Evolutionary conservation across 2,797 vertebrate species (phyloP), one percentile per base, ranked within the genome.

Genomic region (Sebastes itinus): DNA sequence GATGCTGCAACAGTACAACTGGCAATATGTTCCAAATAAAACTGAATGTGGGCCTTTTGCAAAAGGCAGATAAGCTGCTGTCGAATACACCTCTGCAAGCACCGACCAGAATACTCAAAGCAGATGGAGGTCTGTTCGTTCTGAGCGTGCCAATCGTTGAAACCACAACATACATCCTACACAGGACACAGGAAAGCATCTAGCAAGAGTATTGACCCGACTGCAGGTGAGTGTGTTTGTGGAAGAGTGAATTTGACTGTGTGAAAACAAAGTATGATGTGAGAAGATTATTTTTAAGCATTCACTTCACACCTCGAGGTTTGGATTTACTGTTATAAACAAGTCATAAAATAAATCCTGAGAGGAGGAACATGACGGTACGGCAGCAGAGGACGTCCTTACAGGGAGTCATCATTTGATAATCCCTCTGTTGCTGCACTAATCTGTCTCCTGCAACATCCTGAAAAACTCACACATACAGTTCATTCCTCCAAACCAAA

Each of bases 401-500:
- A 33, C 59, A 27, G 58, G 6, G 59, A 33, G 62, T 77, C 75
- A 66, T 72, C 78, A 66, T 78, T 64, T 85, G 80, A 84, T 85
- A 82, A 87, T 91, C 86, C 86, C 86, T 82, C 59, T 76, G 83
- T 64, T 62, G 88, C 68, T 65, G 66, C 77, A 63, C 76, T 81
- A 60, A 75, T 88, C 83, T 33, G 59, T 54, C 83, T 84, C 56
- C 61, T 77, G 71, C 78, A 73, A 80, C 73, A 83, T 54, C 69
- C 49, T 64, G 35, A 66, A 71, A 67, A 65, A 52, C 58, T 25
- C 69, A 12, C 27, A 1, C 49, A 63, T 0, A n/a, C 28, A 22
- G 13, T 62, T 62, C 16, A 30, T 7, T 65, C 63, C 33, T 66
- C 25, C 2, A 7, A 59, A 71, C 20, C 3, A 11, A 59, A 72